Evolutionary conservation across 1,140 invertebrate species (phyloP), one percentile per base, ranked within the genome.

Genomic region (Pseudoatta argentina): DNA sequence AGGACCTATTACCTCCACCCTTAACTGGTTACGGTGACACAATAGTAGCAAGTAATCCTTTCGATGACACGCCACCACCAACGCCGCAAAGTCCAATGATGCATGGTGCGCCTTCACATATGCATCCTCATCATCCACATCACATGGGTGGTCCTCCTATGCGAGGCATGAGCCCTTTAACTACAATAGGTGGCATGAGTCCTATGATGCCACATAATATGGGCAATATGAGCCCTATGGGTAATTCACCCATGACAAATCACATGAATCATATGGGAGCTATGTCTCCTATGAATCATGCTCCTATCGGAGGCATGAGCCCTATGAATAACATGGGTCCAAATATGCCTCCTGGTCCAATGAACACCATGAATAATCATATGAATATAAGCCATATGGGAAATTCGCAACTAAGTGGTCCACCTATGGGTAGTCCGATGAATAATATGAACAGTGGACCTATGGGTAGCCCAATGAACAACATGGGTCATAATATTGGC

Each of bases 21-120:
- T 96, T 97, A 91, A 96, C 97, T 61, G 98, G 98, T 73, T 98
- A 98, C 95, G 98, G 98, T 59, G 98, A 99, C 92, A 99, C 98
- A 64, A 98, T 99, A 92, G 97, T 99, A 86, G 98, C 98, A 53
- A 98, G 98, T 77, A 99, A 99, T 95, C 98, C 98, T 39, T 99
- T 99, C 95, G 98, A 99, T 95, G 98, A 99, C 92, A 98, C 97
- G 14, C 98, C 98, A 30, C 97, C 95, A 92, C 96, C 90, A 95
- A 96, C 93, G 94, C 95, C 95, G 91, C 96, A 95, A 93, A 96
- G 91, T 88, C 96, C 96, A 61, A 97, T 96, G 95, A 97, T 97
- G 95, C 93, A 96, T 93, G 96, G 96, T 94, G 96, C 96, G 16
- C 94, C 94, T 30, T 94, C 94, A 2, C 95, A 96, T 77, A 95